Evolutionary conservation across 1,140 invertebrate species (phyloP), one percentile per base, ranked within the genome.

Genomic region (Macrobrachium nipponense): DNA sequence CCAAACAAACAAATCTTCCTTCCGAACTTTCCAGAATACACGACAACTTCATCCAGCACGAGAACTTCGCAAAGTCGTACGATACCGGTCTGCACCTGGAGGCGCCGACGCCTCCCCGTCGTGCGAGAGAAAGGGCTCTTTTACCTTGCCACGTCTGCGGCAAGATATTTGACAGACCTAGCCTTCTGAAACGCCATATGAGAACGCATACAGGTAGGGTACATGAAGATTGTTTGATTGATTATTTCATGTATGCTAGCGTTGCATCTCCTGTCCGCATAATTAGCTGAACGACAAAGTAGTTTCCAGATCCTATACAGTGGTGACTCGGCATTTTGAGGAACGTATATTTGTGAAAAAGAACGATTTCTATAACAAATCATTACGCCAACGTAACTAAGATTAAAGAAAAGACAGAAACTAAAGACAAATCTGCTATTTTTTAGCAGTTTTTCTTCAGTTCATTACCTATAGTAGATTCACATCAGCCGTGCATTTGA

Each of bases 141-240:
- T 61, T 89, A 0, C 88, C 88, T 2, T 93, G 93, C 88, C 91
- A 92, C 76, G 90, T 92, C 5, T 93, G 93, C 87, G 91, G 91
- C 2, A 93, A 93, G 88, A 91, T 92, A 70, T 93, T 93, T 87
- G 93, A 93, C 83, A 77, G 89, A 70, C 86, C 88, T 5, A 89
- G 86, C 23, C 76, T 89, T 5, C 75, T 89, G 15, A 89, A 89
- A 66, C 61, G 88, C 1, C 87, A 89, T 79, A 87, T 89, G 80
- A 62, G 75, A 11, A 84, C 82, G 75, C 81, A 90, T 88, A 60
- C 89, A 92, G 92, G 92, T 36, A 92, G 92, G 85, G 92, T 93
- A 86, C 93, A 92, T 0, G 92, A 92, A 17, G 36, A 20, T 77
- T 10, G 36, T 18, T 5, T 8, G 0, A 23, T 20, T 80, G 18